Conservation (phyloP, 2,888 invertebrate genomes). For the Mechanitis messenoides region DNA sequence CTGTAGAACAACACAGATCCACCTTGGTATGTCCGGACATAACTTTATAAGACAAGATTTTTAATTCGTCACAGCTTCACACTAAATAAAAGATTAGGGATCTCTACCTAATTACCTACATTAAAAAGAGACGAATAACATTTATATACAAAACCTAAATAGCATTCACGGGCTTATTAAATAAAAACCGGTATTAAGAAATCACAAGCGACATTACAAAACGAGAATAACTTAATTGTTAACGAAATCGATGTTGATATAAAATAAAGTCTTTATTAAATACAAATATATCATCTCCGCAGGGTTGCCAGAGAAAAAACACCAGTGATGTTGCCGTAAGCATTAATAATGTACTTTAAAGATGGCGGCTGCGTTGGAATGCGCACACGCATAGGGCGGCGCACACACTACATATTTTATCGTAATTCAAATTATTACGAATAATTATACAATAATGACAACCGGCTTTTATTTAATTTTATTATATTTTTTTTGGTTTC, state of each 20-base stretch:
- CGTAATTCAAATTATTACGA: no score
- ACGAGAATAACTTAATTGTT: slow-evolving; percentile 22
- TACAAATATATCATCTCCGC: slow-evolving; percentile 59
- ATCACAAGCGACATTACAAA: slow-evolving; percentile 9
- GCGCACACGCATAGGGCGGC: slow-evolving; percentile 35
- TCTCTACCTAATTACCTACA: not conserved
- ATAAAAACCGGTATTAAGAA: slow-evolving; percentile 8
- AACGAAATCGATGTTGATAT: slow-evolving; percentile 26
- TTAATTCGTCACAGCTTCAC: slow-evolving; percentile 21
- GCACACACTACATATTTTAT: slow-evolving; percentile 2
- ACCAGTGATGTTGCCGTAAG: slow-evolving; percentile 54
- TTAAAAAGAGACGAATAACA: no score
- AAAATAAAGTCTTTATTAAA: slow-evolving; percentile 57
- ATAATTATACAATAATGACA: no score
- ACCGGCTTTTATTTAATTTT: no score
- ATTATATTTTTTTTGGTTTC: no score
- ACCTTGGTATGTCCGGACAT: slow-evolving; percentile 24
- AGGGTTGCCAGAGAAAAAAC: slow-evolving; percentile 51
- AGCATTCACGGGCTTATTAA: no score
- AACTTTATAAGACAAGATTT: slow-evolving; percentile 23
- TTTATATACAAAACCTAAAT: no score
- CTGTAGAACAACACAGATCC: slow-evolving; percentile 21
- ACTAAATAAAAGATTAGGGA: slow-evolving; percentile 19
- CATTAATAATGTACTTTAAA: slow-evolving; percentile 74
- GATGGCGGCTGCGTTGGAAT: slow-evolving; percentile 67